Percentiles rank a stretch among this genome's conserved stretches.
These are phyloP conservation scores for Stichodactyla helianthus DNA, from an alignment of 64 coral and sea anemone genomes.

Conservation along the genomic window DNA sequence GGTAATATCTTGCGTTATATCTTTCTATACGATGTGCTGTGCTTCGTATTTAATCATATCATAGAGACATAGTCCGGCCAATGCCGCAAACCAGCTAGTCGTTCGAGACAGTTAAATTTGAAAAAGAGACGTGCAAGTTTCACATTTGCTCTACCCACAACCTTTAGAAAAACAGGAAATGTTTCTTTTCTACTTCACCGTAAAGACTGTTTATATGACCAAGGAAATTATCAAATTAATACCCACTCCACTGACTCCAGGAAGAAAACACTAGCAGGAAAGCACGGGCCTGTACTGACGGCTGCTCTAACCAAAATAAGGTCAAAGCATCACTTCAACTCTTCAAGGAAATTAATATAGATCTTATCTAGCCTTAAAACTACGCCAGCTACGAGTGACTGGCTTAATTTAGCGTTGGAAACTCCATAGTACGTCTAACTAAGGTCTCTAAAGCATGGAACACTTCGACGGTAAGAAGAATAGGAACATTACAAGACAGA, in stretches of 20 bases:
- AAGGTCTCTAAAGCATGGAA: too few relatives aligned
- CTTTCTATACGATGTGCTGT: not conserved
- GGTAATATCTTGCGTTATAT: not conserved
- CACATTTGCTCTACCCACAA: not conserved
- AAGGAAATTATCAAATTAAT: slow-evolving; percentile 4
- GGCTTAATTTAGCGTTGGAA: not conserved
- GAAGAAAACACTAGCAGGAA: not conserved
- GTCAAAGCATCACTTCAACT: not conserved
- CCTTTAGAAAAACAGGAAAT: not conserved
- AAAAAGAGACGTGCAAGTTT: not conserved
- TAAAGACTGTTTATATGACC: not conserved
- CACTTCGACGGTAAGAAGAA: too few relatives aligned
- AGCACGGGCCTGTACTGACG: not conserved
- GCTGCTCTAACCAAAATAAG: not conserved
- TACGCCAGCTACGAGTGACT: not conserved
- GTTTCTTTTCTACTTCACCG: not conserved
- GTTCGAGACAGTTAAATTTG: too few relatives aligned
- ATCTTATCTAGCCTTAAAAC: not conserved
- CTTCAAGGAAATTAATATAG: not conserved
- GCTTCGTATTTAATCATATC: not conserved
- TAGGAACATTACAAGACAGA: too few relatives aligned
- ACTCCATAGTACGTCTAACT: not conserved
- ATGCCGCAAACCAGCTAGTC: not conserved
- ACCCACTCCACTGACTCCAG: not conserved
- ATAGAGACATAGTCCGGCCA: not conserved